A percentile compares a stretch with the other conserved stretches of the same genome.
phyloP scores from a whole-genome alignment of 1,140 invertebrate species.

The Holcopasites calliopsidis region DNA sequence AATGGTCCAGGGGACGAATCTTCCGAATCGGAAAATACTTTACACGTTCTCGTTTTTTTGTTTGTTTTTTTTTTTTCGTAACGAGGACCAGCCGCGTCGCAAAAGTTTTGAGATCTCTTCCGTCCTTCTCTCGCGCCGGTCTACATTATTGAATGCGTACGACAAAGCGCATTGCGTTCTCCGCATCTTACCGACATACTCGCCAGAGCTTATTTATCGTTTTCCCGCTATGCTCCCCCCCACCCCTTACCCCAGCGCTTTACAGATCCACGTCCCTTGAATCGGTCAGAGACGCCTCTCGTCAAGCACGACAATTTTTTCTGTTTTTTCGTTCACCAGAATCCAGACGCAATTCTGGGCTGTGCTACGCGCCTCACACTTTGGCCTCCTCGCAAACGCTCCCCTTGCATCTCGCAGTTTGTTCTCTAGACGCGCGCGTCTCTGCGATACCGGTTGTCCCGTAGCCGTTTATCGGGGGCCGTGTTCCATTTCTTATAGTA shows the following conservation, averaged over 20 bases:
- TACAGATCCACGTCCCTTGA: slow-evolving; percentile 1
- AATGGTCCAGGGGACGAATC: too few relatives aligned
- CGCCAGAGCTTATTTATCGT: slow-evolving; percentile 47
- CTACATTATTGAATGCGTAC: too few relatives aligned
- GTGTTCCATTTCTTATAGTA: slow-evolving; percentile 78
- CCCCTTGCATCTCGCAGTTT: slow-evolving; percentile 18
- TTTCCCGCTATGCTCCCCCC: slow-evolving; percentile 48
- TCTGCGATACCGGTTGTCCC: slow-evolving; percentile 4
- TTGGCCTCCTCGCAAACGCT: slow-evolving; percentile 51
- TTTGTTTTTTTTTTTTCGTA: not conserved
- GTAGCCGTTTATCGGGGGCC: slow-evolving; percentile 10
- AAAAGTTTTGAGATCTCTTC: too few relatives aligned
- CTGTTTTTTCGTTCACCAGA: not conserved
- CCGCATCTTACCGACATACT: slow-evolving; percentile 42
- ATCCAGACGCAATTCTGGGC: slow-evolving; percentile 35
- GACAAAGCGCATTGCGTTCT: slow-evolving; percentile 17
- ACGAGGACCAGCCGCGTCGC: too few relatives aligned
- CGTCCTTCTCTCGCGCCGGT: too few relatives aligned
- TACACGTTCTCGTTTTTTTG: not conserved
- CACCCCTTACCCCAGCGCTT: slow-evolving; percentile 51
- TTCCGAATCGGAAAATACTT: too few relatives aligned
- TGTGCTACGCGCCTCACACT: slow-evolving; percentile 60
- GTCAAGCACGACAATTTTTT: not conserved
- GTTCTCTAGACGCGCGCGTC: slow-evolving; percentile 27
- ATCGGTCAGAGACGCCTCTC: not conserved